Conservation (phyloP, 2,797 vertebrate genomes). For the Tangara arthus region DNA sequence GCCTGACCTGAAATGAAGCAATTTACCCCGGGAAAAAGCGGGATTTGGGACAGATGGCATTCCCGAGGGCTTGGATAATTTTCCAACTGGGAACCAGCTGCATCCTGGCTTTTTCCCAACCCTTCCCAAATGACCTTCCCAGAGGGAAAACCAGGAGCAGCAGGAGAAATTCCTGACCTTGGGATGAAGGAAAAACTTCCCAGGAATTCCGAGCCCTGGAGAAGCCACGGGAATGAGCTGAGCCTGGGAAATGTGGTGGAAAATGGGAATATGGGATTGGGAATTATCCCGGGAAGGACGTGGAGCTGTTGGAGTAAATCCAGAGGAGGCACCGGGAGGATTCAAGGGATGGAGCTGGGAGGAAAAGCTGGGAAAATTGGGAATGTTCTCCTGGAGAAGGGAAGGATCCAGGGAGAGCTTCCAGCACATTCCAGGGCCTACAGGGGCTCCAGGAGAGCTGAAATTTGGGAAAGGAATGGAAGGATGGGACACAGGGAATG, state of each 20-base stretch:
- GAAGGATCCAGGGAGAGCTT: neutral
- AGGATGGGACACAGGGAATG: neutral
- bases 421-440: neutral
- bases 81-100: neutral
- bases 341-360: neutral
- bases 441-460: neutral
- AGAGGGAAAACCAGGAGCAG: neutral
- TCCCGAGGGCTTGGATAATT: neutral
- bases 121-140: neutral
- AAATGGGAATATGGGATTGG: rapidly evolving
- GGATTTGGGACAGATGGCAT: neutral
- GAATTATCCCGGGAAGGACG: neutral
- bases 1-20: neutral
- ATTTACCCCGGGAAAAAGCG: neutral
- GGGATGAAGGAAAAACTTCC: neutral
- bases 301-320: neutral
- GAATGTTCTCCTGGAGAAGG: neutral
- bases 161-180: neutral
- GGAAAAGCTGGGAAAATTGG: neutral
- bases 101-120: neutral
- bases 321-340: neutral
- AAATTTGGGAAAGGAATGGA: neutral
- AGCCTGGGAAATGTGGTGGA: rapidly evolving
- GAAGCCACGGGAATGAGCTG: rapidly evolving
- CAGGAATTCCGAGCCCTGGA: rapidly evolving